Evolutionary conservation across 2,797 vertebrate species (phyloP), one percentile per base, ranked within the genome.

Genomic region (Astyanax mexicanus): DNA sequence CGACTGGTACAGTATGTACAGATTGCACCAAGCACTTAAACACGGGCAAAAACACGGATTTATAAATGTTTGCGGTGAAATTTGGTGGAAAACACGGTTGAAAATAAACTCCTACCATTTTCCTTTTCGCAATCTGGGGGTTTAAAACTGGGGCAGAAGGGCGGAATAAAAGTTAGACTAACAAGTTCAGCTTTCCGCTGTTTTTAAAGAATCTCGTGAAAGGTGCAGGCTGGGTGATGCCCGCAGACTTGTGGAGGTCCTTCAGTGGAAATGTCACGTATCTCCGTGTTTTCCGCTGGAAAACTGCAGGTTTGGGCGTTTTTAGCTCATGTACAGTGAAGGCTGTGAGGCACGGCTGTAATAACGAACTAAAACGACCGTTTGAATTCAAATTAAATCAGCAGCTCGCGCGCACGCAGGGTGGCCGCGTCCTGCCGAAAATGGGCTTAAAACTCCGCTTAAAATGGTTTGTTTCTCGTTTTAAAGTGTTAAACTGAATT

Each of bases 121-220:
- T 51, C n/a, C 19, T 37, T 17, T 5, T 13, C 13, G 19, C 55
- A 57, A 23, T 91, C 90, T 88, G 51, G 76, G 52, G 83, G 76
- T 68, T 81, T 88, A 84, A 83, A 65, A 57, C 42, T 37, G 4
- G 37, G 32, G 7, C 82, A 88, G 92, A 80, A n/a, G 74, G 42
- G 38, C 40, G 49, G 86, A 86, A 89, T 88, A 90, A 79, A 85
- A 92, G 88, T 92, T 92, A 88, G 87, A 81, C 81, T 80, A 84
- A 93, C 83, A 93, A 95, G 85, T 94, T 92, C 81, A 83, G 90
- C 73, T 94, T 95, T 94, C 90, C 87, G 89, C 91, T 89, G 90
- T 95, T 95, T 95, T 93, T 85, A 88, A 89, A 84, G 81, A 93
- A 93, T 95, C 88, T 92, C 81, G 38, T 74, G 74, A 88, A 92